Base-by-base conservation (phyloP, 2,888 invertebrate genomes). In the Lasius platythorax region DNA sequence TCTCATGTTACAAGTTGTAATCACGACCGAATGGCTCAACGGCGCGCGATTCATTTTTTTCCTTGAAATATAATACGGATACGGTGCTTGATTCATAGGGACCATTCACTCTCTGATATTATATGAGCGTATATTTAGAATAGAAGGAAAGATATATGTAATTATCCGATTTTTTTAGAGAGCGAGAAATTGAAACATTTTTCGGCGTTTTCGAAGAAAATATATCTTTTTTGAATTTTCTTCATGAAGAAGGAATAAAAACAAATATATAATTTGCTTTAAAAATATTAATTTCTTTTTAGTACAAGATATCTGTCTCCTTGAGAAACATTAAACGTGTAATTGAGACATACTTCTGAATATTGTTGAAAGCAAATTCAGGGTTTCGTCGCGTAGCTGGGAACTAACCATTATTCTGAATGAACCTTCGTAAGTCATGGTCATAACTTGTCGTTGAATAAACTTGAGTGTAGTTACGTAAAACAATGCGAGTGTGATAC, bases 1-100 rank as follows among this genome's bases (percentile, higher is more conserved):
- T 74, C 76, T 58, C 66, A 6, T n/a, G 11, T 67, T 66, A 82
- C 56, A 61, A 28, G 43, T 43, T 63, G 18, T 67, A 61, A 76
- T 58, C 58, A 23, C 64, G 64, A 46, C 53, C 83, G 56, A 46
- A 66, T 50, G 30, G 33, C 70, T 61, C 43, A 33, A 58, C 43
- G 43, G 15, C 12, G 23, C 23, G 23, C 23, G 72, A 50, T 63
- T 63, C 46, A 37, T 37, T 46, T 61, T 61, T 46, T 61, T 70
- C 28, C 61, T 61, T 46, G 79, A 79, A 79, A 72, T 28, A 18
- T 61, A 70, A 79, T 61, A 68, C 70, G 28, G 58, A n/a, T 23
- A 37, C 18, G 50, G 50, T 18, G 50, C 43, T 78, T 79, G 79
- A 79, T 79, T 70, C 58, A 23, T 23, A 18, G 58, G 12, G 43